Percentiles rank a stretch among this genome's conserved stretches.
These are phyloP conservation scores for Drosophila niveifrons DNA, from an alignment of 2,888 invertebrate species.

Conservation along the genomic window DNA sequence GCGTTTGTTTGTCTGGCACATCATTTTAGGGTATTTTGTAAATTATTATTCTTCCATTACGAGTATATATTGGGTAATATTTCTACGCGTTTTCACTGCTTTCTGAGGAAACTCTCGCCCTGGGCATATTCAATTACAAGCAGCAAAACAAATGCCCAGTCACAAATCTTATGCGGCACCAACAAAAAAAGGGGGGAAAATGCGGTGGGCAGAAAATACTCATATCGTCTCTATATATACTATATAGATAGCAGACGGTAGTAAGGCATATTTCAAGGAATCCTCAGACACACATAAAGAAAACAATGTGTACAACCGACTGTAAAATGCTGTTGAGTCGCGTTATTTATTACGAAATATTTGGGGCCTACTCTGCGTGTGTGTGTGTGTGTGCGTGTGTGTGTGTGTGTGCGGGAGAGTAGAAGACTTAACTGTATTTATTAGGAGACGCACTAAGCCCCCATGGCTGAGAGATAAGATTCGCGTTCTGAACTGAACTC, in stretches of 20 bases:
- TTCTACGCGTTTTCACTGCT: neutral
- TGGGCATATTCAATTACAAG: constrained; percentile 66
- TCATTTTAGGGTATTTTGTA: constrained; percentile 6
- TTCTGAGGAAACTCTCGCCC: neutral
- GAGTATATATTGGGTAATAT: constrained; percentile 15
- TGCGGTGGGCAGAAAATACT: neutral
- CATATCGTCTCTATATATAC: neutral
- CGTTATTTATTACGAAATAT: constrained; percentile 68
- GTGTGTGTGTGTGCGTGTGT: constrained; percentile 1
- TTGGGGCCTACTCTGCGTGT: constrained; percentile 2
- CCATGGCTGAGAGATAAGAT: constrained; percentile 64
- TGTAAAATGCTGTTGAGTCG: constrained; percentile 40
- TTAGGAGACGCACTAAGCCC: constrained; percentile 66
- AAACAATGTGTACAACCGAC: constrained; percentile 26
- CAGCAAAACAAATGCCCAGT: constrained; percentile 63
- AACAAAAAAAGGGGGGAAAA: neutral
- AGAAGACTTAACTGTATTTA: constrained; percentile 69
- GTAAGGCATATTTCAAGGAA: constrained; percentile 46
- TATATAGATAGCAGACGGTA: constrained; percentile 5
- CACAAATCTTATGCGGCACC: constrained; percentile 61
- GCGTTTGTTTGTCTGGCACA: neutral
- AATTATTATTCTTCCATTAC: constrained; percentile 43
- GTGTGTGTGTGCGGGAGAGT: neutral
- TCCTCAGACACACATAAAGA: constrained; percentile 21
- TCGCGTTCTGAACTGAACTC: constrained; percentile 24